Percentiles rank a stretch among this genome's conserved stretches.
These are phyloP conservation scores for Seira sanloemensis DNA, from an alignment of 2,888 invertebrate species.

Conservation along the genomic window DNA sequence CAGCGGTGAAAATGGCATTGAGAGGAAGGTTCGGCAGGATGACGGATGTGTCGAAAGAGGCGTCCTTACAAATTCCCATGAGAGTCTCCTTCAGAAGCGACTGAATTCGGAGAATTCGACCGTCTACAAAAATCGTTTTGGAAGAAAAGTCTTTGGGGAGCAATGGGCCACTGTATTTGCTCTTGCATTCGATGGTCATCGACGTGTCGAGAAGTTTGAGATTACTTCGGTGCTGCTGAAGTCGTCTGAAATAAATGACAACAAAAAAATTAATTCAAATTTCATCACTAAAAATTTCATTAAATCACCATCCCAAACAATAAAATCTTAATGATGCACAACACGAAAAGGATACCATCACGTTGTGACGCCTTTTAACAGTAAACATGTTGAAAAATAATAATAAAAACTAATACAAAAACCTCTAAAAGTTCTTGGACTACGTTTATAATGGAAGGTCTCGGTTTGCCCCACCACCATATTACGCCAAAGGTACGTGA, in stretches of 20 bases:
- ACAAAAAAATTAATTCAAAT: too few species aligned
- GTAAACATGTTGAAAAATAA: too few species aligned
- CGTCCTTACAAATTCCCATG: conserved; percentile 76
- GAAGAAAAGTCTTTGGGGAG: conserved; percentile 79
- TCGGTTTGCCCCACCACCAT: too few species aligned
- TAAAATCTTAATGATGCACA: too few species aligned
- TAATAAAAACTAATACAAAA: too few species aligned
- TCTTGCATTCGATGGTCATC: conserved; percentile 80
- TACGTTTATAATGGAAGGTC: too few species aligned
- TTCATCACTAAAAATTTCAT: too few species aligned
- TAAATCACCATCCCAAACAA: too few species aligned
- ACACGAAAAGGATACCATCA: too few species aligned
- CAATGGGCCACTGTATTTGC: conserved; percentile 79
- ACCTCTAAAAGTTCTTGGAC: too few species aligned
- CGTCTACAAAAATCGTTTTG: conserved; percentile 79
- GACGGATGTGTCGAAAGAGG: conserved; percentile 77
- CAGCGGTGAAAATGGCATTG: conserved; percentile 80
- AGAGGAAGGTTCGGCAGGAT: conserved; percentile 79
- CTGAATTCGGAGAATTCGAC: conserved; percentile 78
- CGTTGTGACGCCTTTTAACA: too few species aligned
- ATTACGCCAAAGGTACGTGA: too few species aligned
- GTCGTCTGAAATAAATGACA: conserved; percentile 73
- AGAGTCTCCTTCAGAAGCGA: conserved; percentile 77
- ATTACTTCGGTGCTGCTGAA: conserved; percentile 77
- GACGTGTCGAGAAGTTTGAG: conserved; percentile 82